Evolutionary conservation across 2,797 vertebrate species (phyloP).

Genomic region (Hydrophis major): DNA sequence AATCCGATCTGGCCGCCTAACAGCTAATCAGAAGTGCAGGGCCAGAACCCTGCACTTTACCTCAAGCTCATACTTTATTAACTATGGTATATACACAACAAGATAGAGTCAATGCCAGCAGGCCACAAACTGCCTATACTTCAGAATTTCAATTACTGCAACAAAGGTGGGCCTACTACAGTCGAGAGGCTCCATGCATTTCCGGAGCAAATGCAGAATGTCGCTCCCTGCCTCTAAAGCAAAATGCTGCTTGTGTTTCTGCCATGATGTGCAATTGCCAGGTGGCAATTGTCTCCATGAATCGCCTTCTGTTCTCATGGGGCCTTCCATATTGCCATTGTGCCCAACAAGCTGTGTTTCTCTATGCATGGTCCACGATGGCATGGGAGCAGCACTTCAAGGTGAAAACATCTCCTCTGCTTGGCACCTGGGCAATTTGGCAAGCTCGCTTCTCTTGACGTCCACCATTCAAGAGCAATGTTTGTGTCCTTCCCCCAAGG

Average conservation of each 20-base stretch:
- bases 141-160: not conserved
- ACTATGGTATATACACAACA: too few species aligned
- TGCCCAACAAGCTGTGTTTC: not conserved
- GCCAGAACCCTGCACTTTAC: too few species aligned
- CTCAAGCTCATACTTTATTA: too few species aligned
- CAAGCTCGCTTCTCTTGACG: not conserved
- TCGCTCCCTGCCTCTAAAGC: not conserved
- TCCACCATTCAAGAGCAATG: not conserved
- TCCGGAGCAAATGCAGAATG: not conserved
- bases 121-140: accelerated
- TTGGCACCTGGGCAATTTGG: not conserved
- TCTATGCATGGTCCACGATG: not conserved
- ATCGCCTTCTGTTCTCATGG: not conserved
- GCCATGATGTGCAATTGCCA: not conserved
- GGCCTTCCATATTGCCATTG: not conserved
- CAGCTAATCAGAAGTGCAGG: too few species aligned
- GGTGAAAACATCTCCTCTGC: too few species aligned
- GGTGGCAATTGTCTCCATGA: not conserved
- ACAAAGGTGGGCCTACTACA: not conserved
- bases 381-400: not conserved
- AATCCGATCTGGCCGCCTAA: too few species aligned
- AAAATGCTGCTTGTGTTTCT: not conserved
- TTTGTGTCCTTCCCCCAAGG: not conserved
- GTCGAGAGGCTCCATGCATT: not conserved
- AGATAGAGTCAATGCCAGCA: accelerated